Base-by-base conservation (phyloP, 2,113 vertebrate species). In the Elgaria multicarinata region DNA sequence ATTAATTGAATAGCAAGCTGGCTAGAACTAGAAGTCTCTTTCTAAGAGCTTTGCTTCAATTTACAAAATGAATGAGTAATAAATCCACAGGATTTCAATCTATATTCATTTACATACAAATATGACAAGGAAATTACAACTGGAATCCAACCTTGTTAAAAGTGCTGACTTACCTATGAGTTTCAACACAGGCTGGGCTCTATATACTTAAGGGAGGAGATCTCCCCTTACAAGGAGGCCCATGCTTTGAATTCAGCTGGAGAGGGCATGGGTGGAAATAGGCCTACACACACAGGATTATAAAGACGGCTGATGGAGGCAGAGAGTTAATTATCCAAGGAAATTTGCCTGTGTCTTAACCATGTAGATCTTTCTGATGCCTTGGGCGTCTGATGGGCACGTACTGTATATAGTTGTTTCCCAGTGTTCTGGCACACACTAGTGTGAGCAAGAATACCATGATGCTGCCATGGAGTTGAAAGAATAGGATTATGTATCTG, bases 1-100 rank as follows among this genome's bases (percentile, higher is more conserved):
- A 14, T 24, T 55, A 86, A 88, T 84, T 92, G 42, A 87, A 2
- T 13, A 22, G 16, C 71, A 62, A 28, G 80, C 71, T 78, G 24
- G n/a, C 16, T 55, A 67, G 33, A 90, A 91, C 22, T 76, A 33
- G 80, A 66, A 77, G 42, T 31, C 42, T 76, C 42, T 83, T 89
- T 83, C 58, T 76, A 53, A 50, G 85, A 83, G 6, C 5, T 58
- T 0, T 69, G 62, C 91, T 6, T 90, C 80, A 33, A 91, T 39
- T 92, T 84, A 64, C 91, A 28, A 71, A 14, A 7, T 78, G 81
- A 88, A 66, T 84, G 50, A 90, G 42, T 50, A 91, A 16, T 82
- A 86, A 87, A 86, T 88, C n/a, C 0, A 9, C 86, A 50, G 88
- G 82, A n/a, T 22, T 26, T 85, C 62, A 3, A 18, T 10, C 1